Evolutionary conservation across 2,113 vertebrate genomes (phyloP), one percentile per base, ranked within the genome.

Genomic region (Oplegnathus fasciatus): DNA sequence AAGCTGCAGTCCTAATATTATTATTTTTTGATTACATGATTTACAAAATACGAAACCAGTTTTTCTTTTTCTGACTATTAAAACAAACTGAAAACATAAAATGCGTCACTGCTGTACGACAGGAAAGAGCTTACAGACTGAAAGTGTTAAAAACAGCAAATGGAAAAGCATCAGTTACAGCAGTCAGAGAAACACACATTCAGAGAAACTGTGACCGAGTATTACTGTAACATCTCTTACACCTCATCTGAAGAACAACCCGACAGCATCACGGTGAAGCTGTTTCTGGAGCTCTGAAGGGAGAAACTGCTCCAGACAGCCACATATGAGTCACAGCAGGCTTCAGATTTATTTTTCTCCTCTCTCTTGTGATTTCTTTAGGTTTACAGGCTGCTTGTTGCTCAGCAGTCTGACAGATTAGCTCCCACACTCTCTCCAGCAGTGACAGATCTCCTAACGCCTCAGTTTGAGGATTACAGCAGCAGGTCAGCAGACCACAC

Each of bases 341-440:
- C n/a, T 81, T 82, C 72, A 26, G 28, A 52, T 42, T 7, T 48
- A 32, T 57, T 34, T 7, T 37, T 37, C 34, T 32, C 52, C 40
- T 54, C 50, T 18, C 30, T 48, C 26, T 44, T 73, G 40, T 68
- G 73, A 75, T 70, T 86, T 86, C 74, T 74, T 15, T 37, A 7
- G 82, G 66, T 83, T 86, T 75, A 30, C 46, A 34, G 55, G n/a
- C 60, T 71, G 76, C 9, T 54, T 58, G 85, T 44, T 77, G 79
- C 75, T 89, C 79, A 74, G 89, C 75, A 79, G 67, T 85, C 75
- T 91, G 78, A 78, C 68, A 78, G 87, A 89, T 91, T 58, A 85
- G 64, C 90, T 75, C 72, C 69, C 75, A 80, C 87, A 46, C 85
- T 87, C 58, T 77, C 78, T 82, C 48, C 84, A 76, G 84, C 70